Evolutionary conservation across 2,888 invertebrate genomes (phyloP).

Genomic region (Chironomus tentans): DNA sequence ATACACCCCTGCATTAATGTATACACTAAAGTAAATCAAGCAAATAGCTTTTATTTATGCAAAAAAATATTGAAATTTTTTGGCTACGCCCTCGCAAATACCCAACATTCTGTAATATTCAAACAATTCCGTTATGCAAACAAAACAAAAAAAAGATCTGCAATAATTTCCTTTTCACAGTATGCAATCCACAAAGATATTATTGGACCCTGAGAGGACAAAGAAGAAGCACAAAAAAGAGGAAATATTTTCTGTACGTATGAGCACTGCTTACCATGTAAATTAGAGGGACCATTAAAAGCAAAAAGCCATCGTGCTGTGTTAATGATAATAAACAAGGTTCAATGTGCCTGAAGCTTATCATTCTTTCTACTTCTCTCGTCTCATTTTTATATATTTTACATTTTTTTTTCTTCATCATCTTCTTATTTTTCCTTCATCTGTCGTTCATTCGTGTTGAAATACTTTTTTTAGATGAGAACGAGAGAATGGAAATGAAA

Average conservation of each 20-base stretch:
- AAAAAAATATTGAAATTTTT: no score
- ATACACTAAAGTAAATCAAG: no score
- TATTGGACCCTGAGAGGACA: neutral
- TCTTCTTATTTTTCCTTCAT: neutral
- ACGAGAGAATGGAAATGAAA: neutral
- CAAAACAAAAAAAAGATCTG: no score
- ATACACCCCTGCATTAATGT: no score
- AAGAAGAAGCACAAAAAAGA: neutral
- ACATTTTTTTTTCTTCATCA: no score
- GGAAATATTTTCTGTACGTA: neutral
- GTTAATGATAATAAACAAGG: slow-evolving; percentile 9
- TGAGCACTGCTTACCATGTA: neutral
- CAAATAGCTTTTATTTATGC: no score
- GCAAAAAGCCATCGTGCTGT: slow-evolving; percentile 9
- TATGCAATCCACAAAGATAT: no score
- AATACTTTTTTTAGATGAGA: neutral
- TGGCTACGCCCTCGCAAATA: no score
- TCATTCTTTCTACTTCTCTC: neutral
- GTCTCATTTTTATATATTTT: neutral
- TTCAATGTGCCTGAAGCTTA: slow-evolving; percentile 21
- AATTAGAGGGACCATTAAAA: slow-evolving; percentile 2
- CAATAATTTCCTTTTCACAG: no score
- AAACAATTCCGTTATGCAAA: no score
- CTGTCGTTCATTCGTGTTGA: neutral
- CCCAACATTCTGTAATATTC: no score